phyloP scores from a whole-genome alignment of 1,140 invertebrate genomes.

The Nylanderia fulva region DNA sequence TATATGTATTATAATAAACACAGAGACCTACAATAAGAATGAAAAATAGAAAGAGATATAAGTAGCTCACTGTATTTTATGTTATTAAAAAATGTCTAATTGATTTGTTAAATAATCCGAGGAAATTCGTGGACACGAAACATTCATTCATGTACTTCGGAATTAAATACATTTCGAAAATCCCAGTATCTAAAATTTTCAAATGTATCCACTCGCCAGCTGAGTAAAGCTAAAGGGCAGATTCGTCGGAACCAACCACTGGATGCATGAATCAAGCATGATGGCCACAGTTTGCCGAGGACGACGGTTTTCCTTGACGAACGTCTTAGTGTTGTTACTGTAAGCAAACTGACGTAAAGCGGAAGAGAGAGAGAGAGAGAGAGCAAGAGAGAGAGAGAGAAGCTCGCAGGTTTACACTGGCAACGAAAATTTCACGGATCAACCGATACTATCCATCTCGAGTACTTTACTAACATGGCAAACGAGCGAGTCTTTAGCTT shows the following conservation, averaged over 20 bases:
- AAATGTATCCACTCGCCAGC: neutral
- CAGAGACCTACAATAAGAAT: neutral
- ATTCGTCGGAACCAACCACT: neutral
- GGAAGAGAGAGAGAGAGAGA: neutral
- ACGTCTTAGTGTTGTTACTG: slow-evolving; percentile 54
- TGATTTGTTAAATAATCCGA: neutral
- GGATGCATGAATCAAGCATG: slow-evolving; percentile 30
- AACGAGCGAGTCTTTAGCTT: slow-evolving; percentile 39
- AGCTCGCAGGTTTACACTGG: slow-evolving; percentile 45
- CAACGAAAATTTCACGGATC: slow-evolving; percentile 63
- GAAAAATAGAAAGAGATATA: neutral
- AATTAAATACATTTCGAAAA: neutral
- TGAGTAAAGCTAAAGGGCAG: slow-evolving; percentile 27
- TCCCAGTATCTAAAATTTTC: slow-evolving; percentile 24
- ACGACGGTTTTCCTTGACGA: slow-evolving; percentile 34
- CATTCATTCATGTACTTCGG: neutral
- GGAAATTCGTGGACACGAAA: neutral
- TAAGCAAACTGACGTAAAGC: slow-evolving; percentile 31
- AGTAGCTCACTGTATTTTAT: neutral
- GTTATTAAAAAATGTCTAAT: neutral
- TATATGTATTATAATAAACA: no score
- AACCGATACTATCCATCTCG: slow-evolving; percentile 39
- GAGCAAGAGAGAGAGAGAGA: neutral
- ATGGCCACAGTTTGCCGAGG: slow-evolving; percentile 57
- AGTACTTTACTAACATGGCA: slow-evolving; percentile 23